Evolutionary conservation across 2,797 vertebrate genomes (phyloP).

Genomic region (Silurus aristotelis): DNA sequence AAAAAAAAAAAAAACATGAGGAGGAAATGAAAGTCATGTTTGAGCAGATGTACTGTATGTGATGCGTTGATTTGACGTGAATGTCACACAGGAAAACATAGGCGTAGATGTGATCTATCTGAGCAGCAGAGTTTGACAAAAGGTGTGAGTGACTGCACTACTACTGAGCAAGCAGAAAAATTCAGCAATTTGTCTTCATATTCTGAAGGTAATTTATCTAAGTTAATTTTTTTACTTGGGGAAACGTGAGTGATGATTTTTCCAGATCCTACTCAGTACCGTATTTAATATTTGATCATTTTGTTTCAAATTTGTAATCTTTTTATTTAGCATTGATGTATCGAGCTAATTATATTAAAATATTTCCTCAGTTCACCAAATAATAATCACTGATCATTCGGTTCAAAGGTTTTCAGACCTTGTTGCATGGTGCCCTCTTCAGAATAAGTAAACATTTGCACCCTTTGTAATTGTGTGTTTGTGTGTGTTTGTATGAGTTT

Average conservation of each 20-base stretch:
- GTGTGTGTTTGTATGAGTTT: too few relatives aligned
- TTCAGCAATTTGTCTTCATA: background rate
- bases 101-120: background rate
- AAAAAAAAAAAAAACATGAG: background rate
- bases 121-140: background rate
- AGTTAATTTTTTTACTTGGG: background rate
- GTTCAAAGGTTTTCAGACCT: too few relatives aligned
- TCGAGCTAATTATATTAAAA: too few relatives aligned
- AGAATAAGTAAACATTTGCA: too few relatives aligned
- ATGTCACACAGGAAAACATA: conserved; percentile 11
- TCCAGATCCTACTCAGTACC: background rate
- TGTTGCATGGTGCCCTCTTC: too few relatives aligned
- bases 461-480: too few relatives aligned
- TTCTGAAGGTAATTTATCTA: background rate
- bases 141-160: background rate
- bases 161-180: background rate
- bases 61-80: background rate
- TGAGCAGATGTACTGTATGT: background rate
- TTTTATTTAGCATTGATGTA: too few relatives aligned
- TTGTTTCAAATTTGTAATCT: too few relatives aligned
- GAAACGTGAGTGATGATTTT: background rate
- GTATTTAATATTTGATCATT: too few relatives aligned
- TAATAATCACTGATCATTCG: too few relatives aligned
- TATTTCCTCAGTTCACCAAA: too few relatives aligned
- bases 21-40: conserved; percentile 6